Evolutionary conservation across 2,797 vertebrate species (phyloP).

Genomic region (Acropternis orthonyx): DNA sequence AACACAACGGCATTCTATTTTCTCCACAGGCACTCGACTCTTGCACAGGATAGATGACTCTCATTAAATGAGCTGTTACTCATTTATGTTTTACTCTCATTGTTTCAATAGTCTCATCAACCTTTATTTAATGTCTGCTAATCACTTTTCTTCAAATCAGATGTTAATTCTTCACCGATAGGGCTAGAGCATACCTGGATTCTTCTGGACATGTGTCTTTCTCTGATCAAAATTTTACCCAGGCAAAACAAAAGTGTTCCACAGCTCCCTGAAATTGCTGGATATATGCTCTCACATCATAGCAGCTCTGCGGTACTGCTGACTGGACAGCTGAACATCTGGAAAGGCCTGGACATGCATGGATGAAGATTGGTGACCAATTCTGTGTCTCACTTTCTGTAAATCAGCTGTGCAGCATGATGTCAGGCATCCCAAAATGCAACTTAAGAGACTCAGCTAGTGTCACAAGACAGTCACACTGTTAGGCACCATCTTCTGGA

Average conservation of each 20-base stretch:
- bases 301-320: neutral
- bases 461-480: neutral
- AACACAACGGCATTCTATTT: neutral
- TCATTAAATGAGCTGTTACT: neutral
- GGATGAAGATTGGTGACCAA: neutral
- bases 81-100: neutral
- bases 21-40: neutral
- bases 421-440: accelerated
- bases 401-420: neutral
- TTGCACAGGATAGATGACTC: neutral
- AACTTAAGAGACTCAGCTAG: neutral
- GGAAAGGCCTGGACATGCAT: neutral
- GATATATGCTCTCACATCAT: neutral
- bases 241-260: neutral
- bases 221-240: neutral
- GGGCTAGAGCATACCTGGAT: neutral
- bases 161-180: neutral
- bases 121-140: neutral
- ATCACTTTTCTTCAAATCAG: neutral
- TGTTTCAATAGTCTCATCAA: neutral
- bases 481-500: neutral
- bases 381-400: neutral
- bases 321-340: slow-evolving; percentile 40
- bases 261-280: neutral
- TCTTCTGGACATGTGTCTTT: neutral